Evolutionary conservation across 2,797 vertebrate species (phyloP).

Genomic region (Phrynocephalus guinanensis): DNA sequence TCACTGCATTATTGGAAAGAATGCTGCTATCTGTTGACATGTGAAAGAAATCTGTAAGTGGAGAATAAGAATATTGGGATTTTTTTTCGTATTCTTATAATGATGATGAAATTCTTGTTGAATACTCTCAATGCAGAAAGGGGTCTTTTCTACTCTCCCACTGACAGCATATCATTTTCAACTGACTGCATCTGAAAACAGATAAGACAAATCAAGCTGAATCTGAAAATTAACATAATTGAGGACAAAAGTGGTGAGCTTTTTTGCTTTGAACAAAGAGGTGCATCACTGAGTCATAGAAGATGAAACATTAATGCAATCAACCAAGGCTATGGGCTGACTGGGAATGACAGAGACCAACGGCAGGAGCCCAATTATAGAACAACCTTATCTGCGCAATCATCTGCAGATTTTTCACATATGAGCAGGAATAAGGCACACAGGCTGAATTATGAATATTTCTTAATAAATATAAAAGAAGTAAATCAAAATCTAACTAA

Average conservation of each 20-base stretch:
- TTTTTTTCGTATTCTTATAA: not conserved
- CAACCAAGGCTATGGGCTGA: slow-evolving; percentile 57
- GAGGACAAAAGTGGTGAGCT: slow-evolving; percentile 48
- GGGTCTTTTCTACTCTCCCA: slow-evolving; percentile 28
- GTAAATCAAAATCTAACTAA: slow-evolving; percentile 62
- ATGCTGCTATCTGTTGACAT: not conserved
- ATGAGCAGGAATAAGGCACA: slow-evolving; percentile 46
- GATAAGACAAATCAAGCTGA: slow-evolving; percentile 43
- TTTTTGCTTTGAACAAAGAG: slow-evolving; percentile 55
- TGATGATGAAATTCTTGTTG: slow-evolving; percentile 12
- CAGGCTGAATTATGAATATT: slow-evolving; percentile 40
- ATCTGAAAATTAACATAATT: slow-evolving; percentile 53
- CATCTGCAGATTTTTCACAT: slow-evolving; percentile 47
- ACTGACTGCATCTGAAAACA: slow-evolving; percentile 42
- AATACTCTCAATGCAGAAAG: not conserved
- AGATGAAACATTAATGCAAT: slow-evolving; percentile 66
- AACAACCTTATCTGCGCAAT: slow-evolving; percentile 56
- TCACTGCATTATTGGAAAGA: not conserved
- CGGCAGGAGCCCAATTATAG: slow-evolving; percentile 58
- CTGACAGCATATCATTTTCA: slow-evolving; percentile 29
- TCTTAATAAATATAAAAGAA: slow-evolving; percentile 61
- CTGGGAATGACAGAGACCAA: slow-evolving; percentile 46
- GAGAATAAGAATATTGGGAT: not conserved
- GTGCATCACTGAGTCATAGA: slow-evolving; percentile 47
- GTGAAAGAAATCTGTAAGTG: not conserved